phyloP scores from a whole-genome alignment of 2,797 vertebrate genomes.

The Pseudochirops corinnae region DNA sequence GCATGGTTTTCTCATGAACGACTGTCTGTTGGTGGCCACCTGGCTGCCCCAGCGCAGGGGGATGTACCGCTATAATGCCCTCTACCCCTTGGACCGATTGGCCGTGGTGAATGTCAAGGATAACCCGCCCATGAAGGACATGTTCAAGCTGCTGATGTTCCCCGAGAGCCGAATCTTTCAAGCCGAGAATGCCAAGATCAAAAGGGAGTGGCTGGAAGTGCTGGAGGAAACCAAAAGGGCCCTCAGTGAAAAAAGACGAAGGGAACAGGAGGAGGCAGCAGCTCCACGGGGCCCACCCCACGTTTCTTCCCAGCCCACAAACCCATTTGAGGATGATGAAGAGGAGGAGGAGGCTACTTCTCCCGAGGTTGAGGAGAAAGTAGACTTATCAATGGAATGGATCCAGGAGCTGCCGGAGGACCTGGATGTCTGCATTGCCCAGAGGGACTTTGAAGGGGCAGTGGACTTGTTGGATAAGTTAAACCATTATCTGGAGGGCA shows the following conservation, averaged over 20 bases:
- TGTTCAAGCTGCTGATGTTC: slow-evolving; percentile 99
- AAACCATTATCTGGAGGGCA: slow-evolving; percentile 92
- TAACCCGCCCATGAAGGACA: slow-evolving; percentile 99
- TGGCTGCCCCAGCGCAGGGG: slow-evolving; percentile 94
- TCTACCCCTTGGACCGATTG: slow-evolving; percentile 96
- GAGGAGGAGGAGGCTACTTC: slow-evolving; percentile 72
- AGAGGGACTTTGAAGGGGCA: slow-evolving; percentile 97
- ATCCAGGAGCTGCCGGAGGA: slow-evolving; percentile 98
- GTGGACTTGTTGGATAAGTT: slow-evolving; percentile 97
- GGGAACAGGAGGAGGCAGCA: slow-evolving; percentile 89
- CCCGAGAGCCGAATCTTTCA: slow-evolving; percentile 98
- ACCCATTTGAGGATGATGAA: slow-evolving; percentile 91
- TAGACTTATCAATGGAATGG: slow-evolving; percentile 94
- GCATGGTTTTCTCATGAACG: slow-evolving; percentile 98
- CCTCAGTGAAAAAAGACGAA: slow-evolving; percentile 90
- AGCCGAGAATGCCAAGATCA: slow-evolving; percentile 98
- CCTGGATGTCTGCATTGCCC: slow-evolving; percentile 97
- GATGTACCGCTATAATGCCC: slow-evolving; percentile 93
- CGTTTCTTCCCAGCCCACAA: slow-evolving; percentile 87
- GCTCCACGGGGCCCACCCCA: slow-evolving; percentile 76
- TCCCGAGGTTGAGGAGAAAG: slow-evolving; percentile 85
- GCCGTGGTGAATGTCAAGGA: slow-evolving; percentile 98
- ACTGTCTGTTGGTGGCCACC: slow-evolving; percentile 95
- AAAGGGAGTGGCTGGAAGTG: slow-evolving; percentile 99
- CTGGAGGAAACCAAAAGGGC: slow-evolving; percentile 96